These are phyloP conservation scores for Lanius ludovicianus DNA, from an alignment of 2,113 vertebrate species.

Conservation along the genomic window DNA sequence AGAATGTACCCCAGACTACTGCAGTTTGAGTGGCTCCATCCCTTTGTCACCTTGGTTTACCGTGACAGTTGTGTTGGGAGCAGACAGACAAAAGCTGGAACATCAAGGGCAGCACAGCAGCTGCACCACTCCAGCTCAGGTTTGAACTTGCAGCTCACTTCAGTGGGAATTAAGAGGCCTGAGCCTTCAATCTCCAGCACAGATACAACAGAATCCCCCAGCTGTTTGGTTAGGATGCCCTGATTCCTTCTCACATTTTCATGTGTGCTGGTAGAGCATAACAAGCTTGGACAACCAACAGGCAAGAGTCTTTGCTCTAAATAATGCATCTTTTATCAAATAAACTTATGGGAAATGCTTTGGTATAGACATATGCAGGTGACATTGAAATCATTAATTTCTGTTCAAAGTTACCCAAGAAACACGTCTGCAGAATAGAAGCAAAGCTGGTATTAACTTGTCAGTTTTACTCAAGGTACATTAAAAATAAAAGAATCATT, in stretches of 20 bases:
- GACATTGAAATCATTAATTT: neutral
- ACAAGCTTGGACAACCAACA: neutral
- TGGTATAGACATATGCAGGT: neutral
- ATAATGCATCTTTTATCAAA: neutral
- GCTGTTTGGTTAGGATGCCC: neutral
- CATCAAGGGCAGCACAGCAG: neutral
- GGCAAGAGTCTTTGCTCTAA: neutral
- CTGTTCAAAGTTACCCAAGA: neutral
- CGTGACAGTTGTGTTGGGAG: neutral
- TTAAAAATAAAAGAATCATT: neutral
- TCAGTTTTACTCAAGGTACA: accelerated
- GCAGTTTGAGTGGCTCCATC: neutral
- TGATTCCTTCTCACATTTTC: neutral
- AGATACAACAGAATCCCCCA: neutral
- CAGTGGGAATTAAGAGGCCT: neutral
- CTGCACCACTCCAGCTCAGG: neutral
- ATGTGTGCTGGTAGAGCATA: neutral
- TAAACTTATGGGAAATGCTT: neutral
- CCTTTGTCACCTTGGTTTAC: neutral
- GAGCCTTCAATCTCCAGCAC: neutral
- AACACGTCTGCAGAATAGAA: neutral
- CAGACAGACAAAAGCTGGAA: neutral
- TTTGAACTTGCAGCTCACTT: neutral
- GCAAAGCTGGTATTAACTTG: neutral
- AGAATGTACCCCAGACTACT: neutral